phyloP scores from a whole-genome alignment of 2,888 invertebrate species.

The Chloroclysta siterata region DNA sequence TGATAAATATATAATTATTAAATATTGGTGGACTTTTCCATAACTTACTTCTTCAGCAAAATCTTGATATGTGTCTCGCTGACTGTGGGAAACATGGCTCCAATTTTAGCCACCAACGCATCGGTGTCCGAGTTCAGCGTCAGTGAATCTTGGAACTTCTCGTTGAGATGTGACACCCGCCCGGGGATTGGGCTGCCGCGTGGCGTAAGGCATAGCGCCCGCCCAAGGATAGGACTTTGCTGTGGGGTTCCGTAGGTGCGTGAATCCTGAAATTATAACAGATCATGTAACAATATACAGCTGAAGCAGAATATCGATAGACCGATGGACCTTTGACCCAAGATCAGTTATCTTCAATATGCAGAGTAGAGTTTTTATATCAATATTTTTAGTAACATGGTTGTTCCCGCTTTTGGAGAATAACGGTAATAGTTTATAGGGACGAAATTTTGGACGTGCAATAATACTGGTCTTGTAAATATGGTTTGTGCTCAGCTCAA shows the following conservation, averaged over 20 bases:
- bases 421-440: no score
- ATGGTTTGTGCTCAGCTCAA: no score
- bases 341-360: no score
- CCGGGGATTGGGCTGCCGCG: slow-evolving; percentile 80
- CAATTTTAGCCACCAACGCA: slow-evolving; percentile 91
- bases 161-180: slow-evolving; percentile 77
- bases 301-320: not conserved
- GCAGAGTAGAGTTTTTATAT: no score
- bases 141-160: slow-evolving; percentile 86
- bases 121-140: slow-evolving; percentile 88
- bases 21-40: no score
- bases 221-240: slow-evolving; percentile 75
- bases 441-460: no score
- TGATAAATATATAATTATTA: no score
- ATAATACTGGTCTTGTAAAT: no score
- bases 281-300: not conserved
- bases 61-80: slow-evolving; percentile 94
- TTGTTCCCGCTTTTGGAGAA: no score
- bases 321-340: no score
- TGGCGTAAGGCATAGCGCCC: slow-evolving; percentile 78
- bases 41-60: slow-evolving; percentile 93
- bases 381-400: no score
- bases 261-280: slow-evolving; percentile 57
- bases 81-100: slow-evolving; percentile 95
- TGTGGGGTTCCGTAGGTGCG: slow-evolving; percentile 70